These are phyloP conservation scores for Ferdinandea cuprea DNA, from an alignment of 2,888 invertebrate genomes.

Conservation along the genomic window DNA sequence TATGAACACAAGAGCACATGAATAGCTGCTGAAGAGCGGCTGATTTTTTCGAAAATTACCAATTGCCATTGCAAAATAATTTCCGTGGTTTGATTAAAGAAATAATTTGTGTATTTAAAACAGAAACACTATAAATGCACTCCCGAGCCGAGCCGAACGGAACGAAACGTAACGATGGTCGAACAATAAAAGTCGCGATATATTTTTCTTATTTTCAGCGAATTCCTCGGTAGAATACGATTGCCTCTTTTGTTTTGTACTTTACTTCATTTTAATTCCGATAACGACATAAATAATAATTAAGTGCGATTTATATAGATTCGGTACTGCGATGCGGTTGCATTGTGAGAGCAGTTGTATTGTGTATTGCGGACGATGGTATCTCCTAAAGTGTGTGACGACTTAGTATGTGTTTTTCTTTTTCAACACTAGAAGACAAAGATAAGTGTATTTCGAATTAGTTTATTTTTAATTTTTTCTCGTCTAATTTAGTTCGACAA, in stretches of 20 bases:
- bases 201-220: conserved; percentile 18
- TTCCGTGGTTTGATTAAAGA: not conserved
- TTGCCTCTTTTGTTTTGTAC: conserved; percentile 56
- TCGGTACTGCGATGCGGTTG: conserved; percentile 65
- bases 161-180: too few relatives aligned
- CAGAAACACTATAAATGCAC: conserved; percentile 28
- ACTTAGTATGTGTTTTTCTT: conserved; percentile 8
- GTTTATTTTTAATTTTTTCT: not conserved
- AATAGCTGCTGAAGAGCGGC: conserved; percentile 23
- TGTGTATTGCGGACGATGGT: conserved; percentile 5
- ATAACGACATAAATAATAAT: conserved; percentile 63
- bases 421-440: not conserved
- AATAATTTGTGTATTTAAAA: not conserved
- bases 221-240: conserved; percentile 37
- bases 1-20: conserved; percentile 53
- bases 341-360: conserved; percentile 44
- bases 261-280: conserved; percentile 65
- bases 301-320: conserved; percentile 65
- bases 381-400: conserved; percentile 11
- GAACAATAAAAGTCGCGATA: conserved; percentile 22
- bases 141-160: conserved; percentile 12
- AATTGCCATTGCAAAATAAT: conserved; percentile 47
- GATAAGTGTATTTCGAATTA: not conserved
- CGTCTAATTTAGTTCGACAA: not conserved
- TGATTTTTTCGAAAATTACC: conserved; percentile 39